A percentile compares a stretch with the other conserved stretches of the same genome.
Evolutionary conservation across 2,888 invertebrate species (phyloP).

Genomic region (Frankliniella intonsa): DNA sequence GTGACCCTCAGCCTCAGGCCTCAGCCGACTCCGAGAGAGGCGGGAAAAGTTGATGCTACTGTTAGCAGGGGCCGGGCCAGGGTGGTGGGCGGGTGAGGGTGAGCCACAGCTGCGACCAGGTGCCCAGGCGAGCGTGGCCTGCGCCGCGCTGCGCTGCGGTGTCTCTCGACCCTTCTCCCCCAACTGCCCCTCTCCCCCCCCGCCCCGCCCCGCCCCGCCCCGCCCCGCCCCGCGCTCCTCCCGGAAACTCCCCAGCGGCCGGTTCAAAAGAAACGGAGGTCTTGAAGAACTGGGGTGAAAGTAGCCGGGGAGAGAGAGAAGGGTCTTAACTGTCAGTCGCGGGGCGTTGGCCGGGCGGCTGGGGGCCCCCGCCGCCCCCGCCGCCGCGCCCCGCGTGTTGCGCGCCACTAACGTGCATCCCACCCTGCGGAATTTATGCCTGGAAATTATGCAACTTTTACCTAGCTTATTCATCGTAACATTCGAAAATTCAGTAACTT

Average conservation of each 20-base stretch:
- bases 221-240: background rate
- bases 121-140: conserved; percentile 14
- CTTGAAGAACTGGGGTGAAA: conserved; percentile 24
- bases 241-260: background rate
- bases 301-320: background rate
- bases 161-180: too few species aligned
- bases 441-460: too few species aligned
- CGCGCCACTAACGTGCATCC: background rate
- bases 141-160: background rate
- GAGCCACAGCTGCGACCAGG: conserved; percentile 3
- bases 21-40: background rate
- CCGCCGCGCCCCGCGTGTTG: background rate
- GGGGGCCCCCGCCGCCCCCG: background rate
- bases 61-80: background rate
- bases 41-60: conserved; percentile 8
- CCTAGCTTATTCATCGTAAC: too few species aligned
- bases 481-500: too few species aligned
- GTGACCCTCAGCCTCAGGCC: conserved; percentile 16
- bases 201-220: background rate
- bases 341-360: background rate
- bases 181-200: background rate
- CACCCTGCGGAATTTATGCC: too few species aligned
- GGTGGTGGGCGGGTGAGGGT: background rate
- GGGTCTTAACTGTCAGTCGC: conserved; percentile 15
- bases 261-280: conserved; percentile 19